These are phyloP conservation scores for Zelostemma sp. DNA, from an alignment of 1,140 invertebrate genomes.

Conservation along the genomic window DNA sequence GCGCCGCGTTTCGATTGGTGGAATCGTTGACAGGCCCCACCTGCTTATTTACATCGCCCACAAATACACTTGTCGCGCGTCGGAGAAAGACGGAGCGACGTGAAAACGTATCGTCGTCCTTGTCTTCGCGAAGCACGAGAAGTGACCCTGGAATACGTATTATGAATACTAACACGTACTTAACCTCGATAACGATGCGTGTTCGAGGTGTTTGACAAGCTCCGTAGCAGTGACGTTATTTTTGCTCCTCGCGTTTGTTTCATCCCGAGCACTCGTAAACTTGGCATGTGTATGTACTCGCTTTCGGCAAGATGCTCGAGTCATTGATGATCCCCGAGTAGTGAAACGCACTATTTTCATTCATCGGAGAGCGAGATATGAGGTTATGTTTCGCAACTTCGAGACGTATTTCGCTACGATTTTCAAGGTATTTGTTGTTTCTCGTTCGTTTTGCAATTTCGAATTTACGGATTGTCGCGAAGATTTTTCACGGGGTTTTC, in stretches of 20 bases:
- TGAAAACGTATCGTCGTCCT: background rate
- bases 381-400: constrained; percentile 43
- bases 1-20: background rate
- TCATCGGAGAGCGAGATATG: constrained; percentile 23
- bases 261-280: background rate
- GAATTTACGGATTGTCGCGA: background rate
- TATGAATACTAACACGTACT: constrained; percentile 19
- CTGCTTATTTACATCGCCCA: too few relatives aligned
- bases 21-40: background rate
- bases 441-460: background rate
- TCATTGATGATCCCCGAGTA: constrained; percentile 17
- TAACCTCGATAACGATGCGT: constrained; percentile 13
- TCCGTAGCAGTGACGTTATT: constrained; percentile 16
- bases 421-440: constrained; percentile 19
- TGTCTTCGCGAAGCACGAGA: constrained; percentile 1
- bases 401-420: constrained; percentile 17
- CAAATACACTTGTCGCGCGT: too few relatives aligned
- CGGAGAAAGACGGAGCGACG: background rate
- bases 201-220: constrained; percentile 5
- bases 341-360: constrained; percentile 43
- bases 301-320: background rate
- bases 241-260: background rate
- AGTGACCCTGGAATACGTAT: constrained; percentile 27
- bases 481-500: background rate
- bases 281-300: background rate